Evolutionary conservation across 2,113 vertebrate genomes (phyloP), one percentile per base, ranked within the genome.

Genomic region (Xiphorhynchus elegans): DNA sequence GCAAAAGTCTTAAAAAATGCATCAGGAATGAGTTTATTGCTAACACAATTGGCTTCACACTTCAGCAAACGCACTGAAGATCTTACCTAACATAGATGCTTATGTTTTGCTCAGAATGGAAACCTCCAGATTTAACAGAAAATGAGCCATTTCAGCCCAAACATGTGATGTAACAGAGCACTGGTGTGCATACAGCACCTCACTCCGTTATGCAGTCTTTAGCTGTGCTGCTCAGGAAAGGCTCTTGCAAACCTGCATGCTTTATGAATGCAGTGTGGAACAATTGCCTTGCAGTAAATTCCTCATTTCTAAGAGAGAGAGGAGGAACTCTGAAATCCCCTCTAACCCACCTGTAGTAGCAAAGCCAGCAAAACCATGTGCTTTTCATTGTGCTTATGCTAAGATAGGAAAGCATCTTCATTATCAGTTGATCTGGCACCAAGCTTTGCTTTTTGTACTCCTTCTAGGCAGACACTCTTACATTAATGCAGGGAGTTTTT

Each of bases 181-280:
- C 12, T 44, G 28, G 8, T 0, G 1, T 12, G 26, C 66, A 62
- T 4, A 23, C 3, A 35, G 35, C 2, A 2, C 28, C 37, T 84
- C 35, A 18, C 37, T 78, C 39, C 20, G 4, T 60, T 24, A 49
- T 7, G 10, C 42, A 75, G 40, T 25, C 56, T 60, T 47, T 24
- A 63, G 59, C 52, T 73, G 40, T 42, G 35, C 50, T 59, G 53
- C 33, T n/a, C 31, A 70, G 55, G 85, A 70, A 46, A 76, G 23
- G 33, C 37, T 90, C 23, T 83, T 83, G 17, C 29, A 78, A 53
- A 73, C 26, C 7, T 16, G 5, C 0, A 1, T 31, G 4, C 13
- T 72, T 77, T 26, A 15, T 33, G 29, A 79, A 79, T 40, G 33
- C 35, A 60, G 17, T 1, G 6, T 11, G 37, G 52, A 92, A 60